A percentile compares a stretch with the other conserved stretches of the same genome.
Evolutionary conservation across 2,797 vertebrate genomes (phyloP).

Genomic region (Pipistrellus pipistrellus): DNA sequence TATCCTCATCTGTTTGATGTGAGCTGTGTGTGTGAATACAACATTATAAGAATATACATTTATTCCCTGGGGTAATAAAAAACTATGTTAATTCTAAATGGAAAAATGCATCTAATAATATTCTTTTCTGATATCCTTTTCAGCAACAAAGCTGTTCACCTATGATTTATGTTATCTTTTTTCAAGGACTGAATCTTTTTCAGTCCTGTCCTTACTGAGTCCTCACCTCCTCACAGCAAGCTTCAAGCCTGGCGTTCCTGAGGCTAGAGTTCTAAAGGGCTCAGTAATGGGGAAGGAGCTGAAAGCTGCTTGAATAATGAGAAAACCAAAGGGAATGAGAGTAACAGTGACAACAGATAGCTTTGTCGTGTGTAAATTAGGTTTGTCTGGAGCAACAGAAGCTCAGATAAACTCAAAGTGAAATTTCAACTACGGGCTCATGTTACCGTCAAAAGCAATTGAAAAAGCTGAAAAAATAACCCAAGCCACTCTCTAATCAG

Average conservation of each 20-base stretch:
- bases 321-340: slow-evolving; percentile 79
- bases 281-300: slow-evolving; percentile 64
- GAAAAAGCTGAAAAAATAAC: slow-evolving; percentile 84
- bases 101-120: not conserved
- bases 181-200: not conserved
- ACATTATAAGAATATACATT: not conserved
- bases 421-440: slow-evolving; percentile 84
- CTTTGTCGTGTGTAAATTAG: slow-evolving; percentile 80
- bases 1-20: not conserved
- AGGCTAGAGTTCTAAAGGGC: slow-evolving; percentile 66
- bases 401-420: slow-evolving; percentile 84
- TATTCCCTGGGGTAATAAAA: not conserved
- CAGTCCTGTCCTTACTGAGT: not conserved
- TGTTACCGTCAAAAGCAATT: slow-evolving; percentile 85
- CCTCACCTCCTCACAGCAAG: slow-evolving; percentile 59
- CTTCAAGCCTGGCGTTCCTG: slow-evolving; percentile 68
- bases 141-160: slow-evolving; percentile 56
- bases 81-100: slow-evolving; percentile 11
- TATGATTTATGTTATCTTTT: slow-evolving; percentile 58
- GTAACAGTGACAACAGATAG: slow-evolving; percentile 83
- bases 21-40: not conserved
- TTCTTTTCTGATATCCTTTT: slow-evolving; percentile 3
- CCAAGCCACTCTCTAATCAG: slow-evolving; percentile 83
- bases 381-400: slow-evolving; percentile 85
- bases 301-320: slow-evolving; percentile 74